phyloP scores from a whole-genome alignment of 2,113 vertebrate species.

The Semnornis frantzii region DNA sequence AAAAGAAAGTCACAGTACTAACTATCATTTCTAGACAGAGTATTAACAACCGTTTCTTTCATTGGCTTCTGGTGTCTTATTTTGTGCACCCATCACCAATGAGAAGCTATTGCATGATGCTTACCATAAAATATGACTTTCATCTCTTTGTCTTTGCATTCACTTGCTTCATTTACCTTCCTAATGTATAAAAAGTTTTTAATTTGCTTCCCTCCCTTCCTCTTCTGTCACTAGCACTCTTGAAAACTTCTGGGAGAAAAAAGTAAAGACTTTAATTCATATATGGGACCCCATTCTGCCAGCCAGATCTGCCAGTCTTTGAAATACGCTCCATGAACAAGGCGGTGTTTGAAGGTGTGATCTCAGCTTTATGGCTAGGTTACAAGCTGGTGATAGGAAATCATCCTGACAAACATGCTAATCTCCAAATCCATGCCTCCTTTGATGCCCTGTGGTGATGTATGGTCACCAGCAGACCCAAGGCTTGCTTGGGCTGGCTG shows the following conservation, averaged over 20 bases:
- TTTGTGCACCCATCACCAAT: conserved; percentile 61
- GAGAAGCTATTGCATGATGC: conserved; percentile 62
- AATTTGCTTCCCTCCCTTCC: conserved; percentile 52
- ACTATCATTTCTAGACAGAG: conserved; percentile 70
- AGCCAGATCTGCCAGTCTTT: conserved; percentile 59
- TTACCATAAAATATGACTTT: conserved; percentile 74
- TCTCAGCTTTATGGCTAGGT: conserved; percentile 7
- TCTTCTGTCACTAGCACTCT: conserved; percentile 60
- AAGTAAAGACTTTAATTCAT: conserved; percentile 64
- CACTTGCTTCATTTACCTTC: conserved; percentile 65
- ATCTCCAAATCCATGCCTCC: neutral
- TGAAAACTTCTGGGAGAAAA: conserved; percentile 68
- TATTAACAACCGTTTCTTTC: conserved; percentile 66
- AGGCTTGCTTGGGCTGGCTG: fast-evolving
- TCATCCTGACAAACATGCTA: neutral
- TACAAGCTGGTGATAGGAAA: neutral
- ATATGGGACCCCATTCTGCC: conserved; percentile 70
- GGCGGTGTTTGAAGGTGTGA: conserved; percentile 46
- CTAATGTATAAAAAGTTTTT: conserved; percentile 69
- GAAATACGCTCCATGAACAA: conserved; percentile 52
- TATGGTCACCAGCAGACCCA: neutral
- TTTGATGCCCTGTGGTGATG: neutral
- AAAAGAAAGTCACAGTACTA: conserved; percentile 66
- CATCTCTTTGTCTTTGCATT: conserved; percentile 73
- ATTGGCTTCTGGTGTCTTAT: conserved; percentile 71